Base-by-base conservation (phyloP, 2,113 vertebrate genomes). In the Holacanthus passer region DNA sequence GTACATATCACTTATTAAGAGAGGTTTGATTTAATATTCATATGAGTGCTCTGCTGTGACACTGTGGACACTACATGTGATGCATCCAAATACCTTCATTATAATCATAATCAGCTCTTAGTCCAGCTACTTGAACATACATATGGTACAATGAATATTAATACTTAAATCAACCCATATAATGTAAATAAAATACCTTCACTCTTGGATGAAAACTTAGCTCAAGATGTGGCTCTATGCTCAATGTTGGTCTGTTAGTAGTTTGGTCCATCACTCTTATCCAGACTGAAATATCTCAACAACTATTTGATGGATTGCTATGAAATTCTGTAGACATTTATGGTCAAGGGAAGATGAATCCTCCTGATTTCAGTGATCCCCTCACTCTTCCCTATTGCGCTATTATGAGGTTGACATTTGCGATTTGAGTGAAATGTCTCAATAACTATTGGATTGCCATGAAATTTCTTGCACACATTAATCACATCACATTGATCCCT, bases 1-100 rank as follows among this genome's bases (percentile, higher is more conserved):
- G 19, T 56, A 56, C 45, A 56, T 29, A 22, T 48, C n/a, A 4
- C 27, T 79, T 59, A 86, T 72, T 65, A 77, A 20, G 41, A 70
- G 39, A 27, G 17, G 10, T 70, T 31, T 76, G 64, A 83, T 71
- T 84, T 86, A n/a, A 71, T 83, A 87, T 88, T 85, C 65, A 83
- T 73, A 37, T 10, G 13, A 70, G 59, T 58, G 65, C 67, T 69
- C 56, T 59, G 73, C 73, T 20, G 59, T 75, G 79, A 76, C 82
- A 82, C 14, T 48, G 50, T 53, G 55, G 39, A 39, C 63, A 22
- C 67, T 56, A n/a, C 83, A 84, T 73, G 69, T 48, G 43, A 43
- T 62, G 83, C 84, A 87, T 82, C 35, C 62, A 62, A 86, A 88
- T 72, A 70, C 58, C 48, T 79, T 41, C 9, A 87, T 91, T 77